Evolutionary conservation across 2,888 invertebrate species (phyloP), one percentile per base, ranked within the genome.

Genomic region (Ochropacha duplaris): DNA sequence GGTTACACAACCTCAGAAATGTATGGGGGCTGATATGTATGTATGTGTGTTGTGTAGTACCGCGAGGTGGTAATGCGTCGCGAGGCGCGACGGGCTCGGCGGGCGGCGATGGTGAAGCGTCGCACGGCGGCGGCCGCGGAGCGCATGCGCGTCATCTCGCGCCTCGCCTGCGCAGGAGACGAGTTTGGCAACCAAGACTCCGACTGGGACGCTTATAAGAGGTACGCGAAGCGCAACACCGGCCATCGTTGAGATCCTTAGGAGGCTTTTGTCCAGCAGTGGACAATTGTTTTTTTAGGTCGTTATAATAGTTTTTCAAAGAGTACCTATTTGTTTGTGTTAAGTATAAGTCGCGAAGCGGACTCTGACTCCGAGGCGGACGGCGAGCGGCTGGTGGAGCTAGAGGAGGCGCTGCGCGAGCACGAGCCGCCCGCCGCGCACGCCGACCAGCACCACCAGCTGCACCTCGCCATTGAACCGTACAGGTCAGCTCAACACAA

Each of bases 201-300:
- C 77, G 98, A 99, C 83, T 99, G 98, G 98, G 98, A 98, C 87
- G 98, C 98, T 1, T 99, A 99, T 79, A 98, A 98, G 90, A 97
- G 90, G 91, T 98, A 56, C 31, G 6, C 31, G 12, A 2, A 11
- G 1, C 12, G 1, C 12, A 11, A 1, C 28, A 28, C 28, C 8
- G 4, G 19, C 12, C 3, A 16, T 19, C n/a, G n/a, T n/a, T n/a
- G n/a, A n/a, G n/a, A n/a, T n/a, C n/a, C n/a, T n/a, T n/a, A n/a
- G n/a, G n/a, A n/a, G n/a, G n/a, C n/a, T n/a, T n/a, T n/a, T n/a
- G n/a, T n/a, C n/a, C n/a, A n/a, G n/a, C n/a, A n/a, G n/a, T n/a
- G n/a, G n/a, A n/a, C n/a, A n/a, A n/a, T n/a, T n/a, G n/a, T n/a
- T n/a, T n/a, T n/a, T n/a, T n/a, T n/a, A n/a, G n/a, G n/a, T n/a